phyloP scores from a whole-genome alignment of 2,797 vertebrate species.

The Siniperca scherzeri region DNA sequence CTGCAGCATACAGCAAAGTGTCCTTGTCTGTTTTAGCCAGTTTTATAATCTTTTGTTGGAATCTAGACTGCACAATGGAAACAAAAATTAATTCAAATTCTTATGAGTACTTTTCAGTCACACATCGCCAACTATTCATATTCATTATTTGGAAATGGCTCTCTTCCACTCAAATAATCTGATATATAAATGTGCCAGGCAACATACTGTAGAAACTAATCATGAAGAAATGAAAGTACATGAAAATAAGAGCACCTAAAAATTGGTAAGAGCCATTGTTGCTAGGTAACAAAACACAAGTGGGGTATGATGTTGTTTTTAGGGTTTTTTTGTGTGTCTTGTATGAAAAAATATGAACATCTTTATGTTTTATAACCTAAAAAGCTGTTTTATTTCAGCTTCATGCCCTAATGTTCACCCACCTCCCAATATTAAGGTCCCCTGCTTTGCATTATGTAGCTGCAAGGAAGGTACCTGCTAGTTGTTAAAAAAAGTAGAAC shows the following conservation, averaged over 20 bases:
- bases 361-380: neutral
- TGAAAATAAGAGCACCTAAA: neutral
- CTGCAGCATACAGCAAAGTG: conserved; percentile 67
- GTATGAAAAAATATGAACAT: neutral
- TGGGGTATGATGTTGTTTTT: neutral
- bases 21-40: conserved; percentile 71
- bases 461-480: conserved; percentile 29
- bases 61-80: conserved; percentile 71
- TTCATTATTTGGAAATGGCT: conserved; percentile 18
- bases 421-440: neutral
- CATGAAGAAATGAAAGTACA: conserved; percentile 12
- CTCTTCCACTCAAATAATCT: conserved; percentile 13
- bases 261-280: conserved; percentile 11
- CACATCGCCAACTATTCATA: neutral
- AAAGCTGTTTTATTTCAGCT: conserved; percentile 29
- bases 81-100: neutral
- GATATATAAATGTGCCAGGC: neutral
- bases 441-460: conserved; percentile 39
- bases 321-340: neutral
- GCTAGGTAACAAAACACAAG: conserved; percentile 24
- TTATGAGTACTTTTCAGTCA: neutral
- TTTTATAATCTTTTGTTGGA: conserved; percentile 79
- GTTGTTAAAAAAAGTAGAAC: conserved; percentile 38
- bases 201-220: conserved; percentile 36
- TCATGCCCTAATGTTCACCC: conserved; percentile 22